Percentiles rank a stretch among this genome's conserved stretches.
These are phyloP conservation scores for Trissolcus basalis DNA, from an alignment of 1,140 invertebrate species.

Conservation along the genomic window DNA sequence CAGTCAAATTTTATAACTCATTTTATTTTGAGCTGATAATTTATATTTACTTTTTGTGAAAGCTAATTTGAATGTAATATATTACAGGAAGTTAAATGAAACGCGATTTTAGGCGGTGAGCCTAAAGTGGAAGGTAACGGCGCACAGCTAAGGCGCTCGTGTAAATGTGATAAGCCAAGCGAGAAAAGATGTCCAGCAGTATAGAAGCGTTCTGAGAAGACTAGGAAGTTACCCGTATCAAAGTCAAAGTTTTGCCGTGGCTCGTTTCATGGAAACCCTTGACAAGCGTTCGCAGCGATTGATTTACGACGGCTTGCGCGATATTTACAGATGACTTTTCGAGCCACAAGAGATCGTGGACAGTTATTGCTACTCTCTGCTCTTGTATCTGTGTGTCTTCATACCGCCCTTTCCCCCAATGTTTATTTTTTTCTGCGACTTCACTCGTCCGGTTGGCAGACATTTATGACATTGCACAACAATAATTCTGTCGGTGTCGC, in stretches of 20 bases:
- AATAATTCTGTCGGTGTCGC: conserved; percentile 71
- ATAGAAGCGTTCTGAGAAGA: conserved; percentile 48
- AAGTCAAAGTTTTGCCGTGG: conserved; percentile 60
- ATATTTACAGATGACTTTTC: conserved; percentile 69
- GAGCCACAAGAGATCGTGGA: conserved; percentile 53
- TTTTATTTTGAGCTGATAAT: neutral
- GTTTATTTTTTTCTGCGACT: conserved; percentile 27
- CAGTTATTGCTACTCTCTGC: conserved; percentile 55
- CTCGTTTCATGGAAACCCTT: conserved; percentile 61
- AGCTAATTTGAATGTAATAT: no score
- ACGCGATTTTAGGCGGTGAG: conserved; percentile 1
- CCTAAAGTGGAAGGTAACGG: conserved; percentile 12
- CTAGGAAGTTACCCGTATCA: conserved; percentile 61
- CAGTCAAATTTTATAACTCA: no score
- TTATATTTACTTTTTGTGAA: no score
- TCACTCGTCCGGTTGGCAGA: conserved; percentile 45
- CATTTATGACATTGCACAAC: conserved; percentile 70
- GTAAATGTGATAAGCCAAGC: conserved; percentile 58
- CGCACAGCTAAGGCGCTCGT: conserved; percentile 33
- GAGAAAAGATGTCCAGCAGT: conserved; percentile 55
- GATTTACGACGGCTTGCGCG: conserved; percentile 68
- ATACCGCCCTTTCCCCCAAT: conserved; percentile 36
- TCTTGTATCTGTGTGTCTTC: conserved; percentile 47
- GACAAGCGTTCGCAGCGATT: conserved; percentile 65
- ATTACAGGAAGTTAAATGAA: no score